Evolutionary conservation across 2,888 invertebrate genomes (phyloP), one percentile per base, ranked within the genome.

Genomic region (Tortricodes alternella): DNA sequence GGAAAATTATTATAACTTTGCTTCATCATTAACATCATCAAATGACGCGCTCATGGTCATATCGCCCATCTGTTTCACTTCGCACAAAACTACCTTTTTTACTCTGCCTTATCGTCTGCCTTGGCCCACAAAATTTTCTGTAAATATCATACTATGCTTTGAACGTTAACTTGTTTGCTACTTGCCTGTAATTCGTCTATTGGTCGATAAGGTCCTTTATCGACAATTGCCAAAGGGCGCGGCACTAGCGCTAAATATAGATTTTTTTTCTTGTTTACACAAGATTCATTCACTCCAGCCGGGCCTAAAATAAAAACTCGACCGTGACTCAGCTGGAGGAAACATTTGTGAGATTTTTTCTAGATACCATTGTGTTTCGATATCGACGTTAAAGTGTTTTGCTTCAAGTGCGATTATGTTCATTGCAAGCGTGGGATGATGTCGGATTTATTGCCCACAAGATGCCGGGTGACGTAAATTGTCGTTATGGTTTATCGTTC

Each of bases 231-330:
- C 44, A 29, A 18, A 46, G 35, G 23, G 53, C 61, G 52, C 76
- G 53, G 60, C 77, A 59, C 79, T 76, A 72, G 37, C 29, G 48
- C 37, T 62, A 70, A 78, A 83, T 78, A 78, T 76, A 79, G 82
- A 83, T 72, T 72, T 68, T 63, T 72, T 76, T 59, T 76, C 71
- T 72, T 72, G 74, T 75, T 71, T 71, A 73, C 66, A 73, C 66
- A 66, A 67, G 67, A 66, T 70, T 74, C 79, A 83, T 82, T 80
- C 74, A 80, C 66, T 67, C 66, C 67, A 68, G 68, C 63, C 63
- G 63, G 66, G 64, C 58, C 59, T 66, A 71, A 75, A 76, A 58
- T 48, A 75, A 75, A 76, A 68, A 70, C 63, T 60, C 63, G 68
- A 55, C 67, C 73, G 64, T 80, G 81, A 76, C 72, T 81, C 66